These are phyloP conservation scores for Hypena proboscidalis DNA, from an alignment of 2,888 invertebrate genomes.

Conservation along the genomic window DNA sequence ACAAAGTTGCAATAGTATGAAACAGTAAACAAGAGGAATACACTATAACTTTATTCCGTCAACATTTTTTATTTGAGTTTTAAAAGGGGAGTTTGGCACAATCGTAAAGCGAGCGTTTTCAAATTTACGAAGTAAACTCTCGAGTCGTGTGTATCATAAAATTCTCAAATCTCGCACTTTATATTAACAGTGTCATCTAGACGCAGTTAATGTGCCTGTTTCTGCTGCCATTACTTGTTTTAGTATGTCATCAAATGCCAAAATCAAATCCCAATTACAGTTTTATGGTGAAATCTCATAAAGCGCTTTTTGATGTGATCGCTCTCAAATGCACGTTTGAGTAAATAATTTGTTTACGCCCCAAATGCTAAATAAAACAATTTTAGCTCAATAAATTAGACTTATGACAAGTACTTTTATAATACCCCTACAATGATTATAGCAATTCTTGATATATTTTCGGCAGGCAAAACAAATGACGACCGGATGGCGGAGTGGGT, in stretches of 20 bases:
- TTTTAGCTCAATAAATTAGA: conserved; percentile 5
- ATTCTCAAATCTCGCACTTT: conserved; percentile 56
- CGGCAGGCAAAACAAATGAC: too few relatives aligned
- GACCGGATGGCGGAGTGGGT: too few relatives aligned
- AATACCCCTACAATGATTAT: too few relatives aligned
- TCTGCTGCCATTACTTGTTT: conserved; percentile 50
- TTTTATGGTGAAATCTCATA: conserved; percentile 37
- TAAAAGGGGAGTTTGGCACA: conserved; percentile 45
- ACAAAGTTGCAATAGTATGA: conserved; percentile 28
- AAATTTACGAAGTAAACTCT: conserved; percentile 29
- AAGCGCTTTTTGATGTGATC: conserved; percentile 33
- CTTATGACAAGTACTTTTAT: too few relatives aligned
- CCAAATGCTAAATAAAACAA: conserved; percentile 9
- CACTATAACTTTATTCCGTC: conserved; percentile 41
- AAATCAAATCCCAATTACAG: conserved; percentile 50
- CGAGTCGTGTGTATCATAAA: conserved; percentile 50
- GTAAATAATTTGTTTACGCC: conserved; percentile 7
- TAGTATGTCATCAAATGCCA: conserved; percentile 50
- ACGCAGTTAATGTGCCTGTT: conserved; percentile 46
- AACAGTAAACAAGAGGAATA: conserved; percentile 28
- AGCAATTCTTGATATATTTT: too few relatives aligned
- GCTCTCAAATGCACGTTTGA: conserved; percentile 1
- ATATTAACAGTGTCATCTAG: conserved; percentile 52
- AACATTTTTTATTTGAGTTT: conserved; percentile 47
- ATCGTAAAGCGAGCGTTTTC: conserved; percentile 48